Base-by-base conservation (phyloP, 2,888 invertebrate species). In the Polydrusus cervinus region DNA sequence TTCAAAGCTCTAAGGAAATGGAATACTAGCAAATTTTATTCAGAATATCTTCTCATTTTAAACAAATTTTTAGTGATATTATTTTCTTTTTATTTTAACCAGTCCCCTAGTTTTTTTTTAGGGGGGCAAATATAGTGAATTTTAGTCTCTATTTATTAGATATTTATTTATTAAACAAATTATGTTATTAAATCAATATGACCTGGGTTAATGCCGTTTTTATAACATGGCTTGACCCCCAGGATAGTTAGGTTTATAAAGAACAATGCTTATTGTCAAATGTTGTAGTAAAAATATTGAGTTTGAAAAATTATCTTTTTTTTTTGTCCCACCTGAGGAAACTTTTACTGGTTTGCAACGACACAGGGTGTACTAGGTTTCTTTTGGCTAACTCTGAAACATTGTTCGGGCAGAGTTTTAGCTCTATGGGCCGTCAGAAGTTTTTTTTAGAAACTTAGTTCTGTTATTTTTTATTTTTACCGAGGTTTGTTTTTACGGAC, bases 231-330 rank as follows among this genome's bases (percentile, higher is more conserved):
- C 25, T 7, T 47, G 9, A 51, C 55, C 34, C 53, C 9, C 9
- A 13, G 25, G 8, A 8, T 30, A 34, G 14, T 55, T 55, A 55
- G 14, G 16, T 47, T 16, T n/a, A n/a, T n/a, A n/a, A n/a, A 3
- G 10, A 43, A 55, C 7, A 34, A 14, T 55, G 55, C 34, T 34
- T 55, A 55, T 34, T 34, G 55, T 55, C 34, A 55, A 55, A n/a
- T 55, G 55, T 55, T 55, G 34, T 55, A 55, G 55, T 55, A 55
- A 55, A 55, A 55, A 34, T 55, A 55, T 14, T 34, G 34, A 55
- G 20, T 55, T 55, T 34, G 1, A 34, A 55, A 30, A 34, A 55
- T n/a, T 14, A 8, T 13, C 11, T 30, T 34, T 34, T 34, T 55
- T 25, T 53, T 30, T 8, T 14, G 14, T 10, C 30, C 34, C 34